A percentile compares a stretch with the other conserved stretches of the same genome.
Conservation (phyloP, 1,140 invertebrate genomes). For the Chionoecetes opilio region DNA sequence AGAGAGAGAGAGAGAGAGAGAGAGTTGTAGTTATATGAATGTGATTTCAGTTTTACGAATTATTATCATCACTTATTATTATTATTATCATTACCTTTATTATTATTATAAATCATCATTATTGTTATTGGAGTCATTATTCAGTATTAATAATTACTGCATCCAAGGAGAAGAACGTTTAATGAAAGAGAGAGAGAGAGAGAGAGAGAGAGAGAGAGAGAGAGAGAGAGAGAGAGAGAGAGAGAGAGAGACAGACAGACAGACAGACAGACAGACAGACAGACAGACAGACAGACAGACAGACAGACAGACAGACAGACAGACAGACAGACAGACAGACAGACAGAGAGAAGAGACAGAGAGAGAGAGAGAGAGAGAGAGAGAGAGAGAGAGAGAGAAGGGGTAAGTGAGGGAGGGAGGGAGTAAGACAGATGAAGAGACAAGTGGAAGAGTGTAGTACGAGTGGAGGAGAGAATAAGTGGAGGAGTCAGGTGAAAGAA, state of each 20-base stretch:
- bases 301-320: no score
- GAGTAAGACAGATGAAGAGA: no score
- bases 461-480: neutral
- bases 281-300: neutral
- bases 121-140: no score
- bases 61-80: no score
- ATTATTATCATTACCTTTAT: no score
- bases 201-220: constrained; percentile 6
- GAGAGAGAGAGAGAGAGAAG: neutral
- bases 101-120: no score
- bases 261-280: neutral
- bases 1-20: neutral
- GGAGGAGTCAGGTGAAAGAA: neutral
- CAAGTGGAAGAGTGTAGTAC: neutral
- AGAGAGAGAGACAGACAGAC: neutral
- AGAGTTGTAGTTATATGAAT: neutral
- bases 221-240: neutral
- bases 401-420: no score
- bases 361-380: neutral
- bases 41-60: no score
- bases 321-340: neutral
- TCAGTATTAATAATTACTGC: no score
- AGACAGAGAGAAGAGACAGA: neutral
- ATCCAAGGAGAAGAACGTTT: no score
- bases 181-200: constrained; percentile 5